Evolutionary conservation across 1,140 invertebrate species (phyloP).

Genomic region (Pachypeltis micranthus): DNA sequence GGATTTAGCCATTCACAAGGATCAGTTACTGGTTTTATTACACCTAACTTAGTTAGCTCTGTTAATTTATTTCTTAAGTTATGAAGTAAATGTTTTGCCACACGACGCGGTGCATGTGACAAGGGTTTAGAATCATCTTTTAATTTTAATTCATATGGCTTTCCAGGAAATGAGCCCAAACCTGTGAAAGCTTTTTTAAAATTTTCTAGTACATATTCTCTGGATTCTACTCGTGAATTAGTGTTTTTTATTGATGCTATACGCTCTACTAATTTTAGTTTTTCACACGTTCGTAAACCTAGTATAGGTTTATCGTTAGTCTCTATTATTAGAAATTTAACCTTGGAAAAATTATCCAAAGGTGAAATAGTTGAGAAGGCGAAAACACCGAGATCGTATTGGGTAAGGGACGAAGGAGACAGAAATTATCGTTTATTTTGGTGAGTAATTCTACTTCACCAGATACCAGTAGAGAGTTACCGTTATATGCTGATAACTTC

Average conservation of each 20-base stretch:
- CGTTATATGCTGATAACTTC: background rate
- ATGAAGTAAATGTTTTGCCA: background rate
- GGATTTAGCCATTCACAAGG: constrained; percentile 26
- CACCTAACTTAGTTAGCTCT: too few relatives aligned
- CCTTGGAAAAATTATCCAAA: background rate
- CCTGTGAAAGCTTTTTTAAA: background rate
- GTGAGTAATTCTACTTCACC: background rate
- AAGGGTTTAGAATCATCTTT: background rate
- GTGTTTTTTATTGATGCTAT: background rate
- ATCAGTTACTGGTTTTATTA: too few relatives aligned
- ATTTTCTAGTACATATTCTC: background rate
- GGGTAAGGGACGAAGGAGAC: too few relatives aligned
- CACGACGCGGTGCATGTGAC: background rate
- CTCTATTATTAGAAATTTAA: background rate
- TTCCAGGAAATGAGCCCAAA: too few relatives aligned
- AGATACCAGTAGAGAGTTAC: background rate
- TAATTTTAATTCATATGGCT: background rate
- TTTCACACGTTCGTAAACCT: background rate
- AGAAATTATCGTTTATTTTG: background rate
- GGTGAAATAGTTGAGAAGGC: too few relatives aligned
- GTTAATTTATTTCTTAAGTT: background rate
- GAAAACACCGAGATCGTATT: too few relatives aligned
- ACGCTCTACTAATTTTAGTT: background rate
- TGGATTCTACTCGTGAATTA: background rate
- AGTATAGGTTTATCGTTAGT: too few relatives aligned